phyloP scores from a whole-genome alignment of 2,113 vertebrate genomes.

The Dolichallabes microphthalmus region DNA sequence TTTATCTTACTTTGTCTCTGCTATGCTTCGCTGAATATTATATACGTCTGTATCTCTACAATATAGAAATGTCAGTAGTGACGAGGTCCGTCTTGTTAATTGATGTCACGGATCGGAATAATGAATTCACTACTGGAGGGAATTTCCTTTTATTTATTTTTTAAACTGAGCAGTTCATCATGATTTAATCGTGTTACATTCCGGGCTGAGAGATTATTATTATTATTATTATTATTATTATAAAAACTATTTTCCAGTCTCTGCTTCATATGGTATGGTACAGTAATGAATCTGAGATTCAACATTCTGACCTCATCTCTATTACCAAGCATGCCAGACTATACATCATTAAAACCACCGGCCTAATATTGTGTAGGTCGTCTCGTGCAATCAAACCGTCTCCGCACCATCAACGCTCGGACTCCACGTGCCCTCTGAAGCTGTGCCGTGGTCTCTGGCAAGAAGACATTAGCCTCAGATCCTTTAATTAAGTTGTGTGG shows the following conservation, averaged over 20 bases:
- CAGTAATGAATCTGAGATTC: background rate
- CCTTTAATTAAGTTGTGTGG: too few relatives aligned
- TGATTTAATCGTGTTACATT: background rate
- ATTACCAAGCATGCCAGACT: background rate
- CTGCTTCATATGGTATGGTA: background rate
- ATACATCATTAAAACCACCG: background rate
- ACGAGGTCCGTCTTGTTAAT: background rate
- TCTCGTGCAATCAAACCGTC: too few relatives aligned
- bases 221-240: background rate
- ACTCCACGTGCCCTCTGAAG: too few relatives aligned
- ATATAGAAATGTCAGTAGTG: background rate
- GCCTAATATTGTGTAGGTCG: too few relatives aligned
- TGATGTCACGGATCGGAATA: background rate
- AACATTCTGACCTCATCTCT: background rate
- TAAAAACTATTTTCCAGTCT: background rate
- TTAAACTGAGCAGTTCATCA: background rate
- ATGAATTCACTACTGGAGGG: background rate
- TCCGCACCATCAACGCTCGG: too few relatives aligned
- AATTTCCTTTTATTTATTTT: background rate
- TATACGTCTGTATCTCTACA: background rate
- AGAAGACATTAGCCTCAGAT: too few relatives aligned
- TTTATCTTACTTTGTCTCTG: conserved; percentile 24
- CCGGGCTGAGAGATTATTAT: background rate
- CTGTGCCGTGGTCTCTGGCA: too few relatives aligned
- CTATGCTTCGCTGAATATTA: background rate